phyloP scores from a whole-genome alignment of 2,113 vertebrate species.

The Passer domesticus region DNA sequence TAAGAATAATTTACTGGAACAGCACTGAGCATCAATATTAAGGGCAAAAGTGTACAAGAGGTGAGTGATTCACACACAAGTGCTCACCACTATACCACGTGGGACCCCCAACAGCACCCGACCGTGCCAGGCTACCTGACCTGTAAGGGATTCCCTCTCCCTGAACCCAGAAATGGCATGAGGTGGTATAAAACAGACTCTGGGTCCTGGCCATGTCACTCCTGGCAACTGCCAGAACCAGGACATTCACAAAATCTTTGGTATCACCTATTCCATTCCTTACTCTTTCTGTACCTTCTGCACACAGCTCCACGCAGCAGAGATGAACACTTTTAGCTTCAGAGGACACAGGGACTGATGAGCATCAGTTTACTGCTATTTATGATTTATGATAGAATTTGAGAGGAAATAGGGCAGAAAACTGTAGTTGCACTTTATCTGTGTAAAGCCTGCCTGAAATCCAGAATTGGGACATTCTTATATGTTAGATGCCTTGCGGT shows the following conservation, averaged over 20 bases:
- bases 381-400: conserved; percentile 40
- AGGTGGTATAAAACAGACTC: background rate
- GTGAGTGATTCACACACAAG: fast-evolving
- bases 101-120: background rate
- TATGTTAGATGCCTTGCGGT: background rate
- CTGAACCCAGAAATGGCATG: background rate
- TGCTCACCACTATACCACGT: fast-evolving
- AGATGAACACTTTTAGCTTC: background rate
- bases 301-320: background rate
- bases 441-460: background rate
- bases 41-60: background rate
- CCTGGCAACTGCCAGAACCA: background rate
- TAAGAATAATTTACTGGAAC: background rate
- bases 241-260: background rate
- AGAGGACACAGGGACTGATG: background rate
- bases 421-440: background rate
- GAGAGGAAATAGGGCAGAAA: conserved; percentile 45
- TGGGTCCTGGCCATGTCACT: background rate
- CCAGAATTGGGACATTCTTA: background rate
- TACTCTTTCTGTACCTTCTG: background rate
- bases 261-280: background rate
- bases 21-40: background rate
- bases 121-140: background rate
- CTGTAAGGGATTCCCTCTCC: background rate
- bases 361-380: background rate